Evolutionary conservation across 2,113 vertebrate species (phyloP), one percentile per base, ranked within the genome.

Genomic region (Colius striatus): DNA sequence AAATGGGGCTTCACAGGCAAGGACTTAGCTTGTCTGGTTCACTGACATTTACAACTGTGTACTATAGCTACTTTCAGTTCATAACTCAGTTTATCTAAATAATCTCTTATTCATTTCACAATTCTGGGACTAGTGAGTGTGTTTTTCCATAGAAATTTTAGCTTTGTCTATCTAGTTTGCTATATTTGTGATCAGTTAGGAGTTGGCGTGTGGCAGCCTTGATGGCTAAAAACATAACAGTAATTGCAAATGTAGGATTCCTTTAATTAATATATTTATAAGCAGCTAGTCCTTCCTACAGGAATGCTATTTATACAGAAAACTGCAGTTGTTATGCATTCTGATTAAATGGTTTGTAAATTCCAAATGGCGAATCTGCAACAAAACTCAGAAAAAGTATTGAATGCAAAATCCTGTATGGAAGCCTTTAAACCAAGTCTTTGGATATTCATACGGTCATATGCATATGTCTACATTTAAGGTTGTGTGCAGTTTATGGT

Each of bases 31-130:
- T 71, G 15, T 95, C 93, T 90, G 93, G 84, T 90, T 97, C 97
- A 96, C 61, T 98, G 97, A 94, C 95, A 96, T 96, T 97, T 97
- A 93, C 77, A 92, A 78, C 65, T 82, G 70, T 61, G 53, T 78
- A 92, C 90, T 83, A 54, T 36, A 96, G 94, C 89, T 74, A 95
- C 84, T 89, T 95, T 68, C 66, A 91, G 73, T 63, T 92, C 60
- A 92, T 90, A 95, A 97, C 63, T 95, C 87, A 71, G 18, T 96
- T 97, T 96, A 96, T 93, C 92, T 97, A 90, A 96, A 93, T 93
- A 96, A 96, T 84, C 70, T 97, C 89, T 81, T 91, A 55, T 51
- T 96, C 65, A 63, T 51, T 94, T 97, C 94, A 96, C 82, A 93
- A 13, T 87, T 75, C 91, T 91, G 62, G 82, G 93, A 92, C 68